These are phyloP conservation scores for Lophochroa leadbeateri DNA, from an alignment of 2,113 vertebrate species.

Conservation along the genomic window DNA sequence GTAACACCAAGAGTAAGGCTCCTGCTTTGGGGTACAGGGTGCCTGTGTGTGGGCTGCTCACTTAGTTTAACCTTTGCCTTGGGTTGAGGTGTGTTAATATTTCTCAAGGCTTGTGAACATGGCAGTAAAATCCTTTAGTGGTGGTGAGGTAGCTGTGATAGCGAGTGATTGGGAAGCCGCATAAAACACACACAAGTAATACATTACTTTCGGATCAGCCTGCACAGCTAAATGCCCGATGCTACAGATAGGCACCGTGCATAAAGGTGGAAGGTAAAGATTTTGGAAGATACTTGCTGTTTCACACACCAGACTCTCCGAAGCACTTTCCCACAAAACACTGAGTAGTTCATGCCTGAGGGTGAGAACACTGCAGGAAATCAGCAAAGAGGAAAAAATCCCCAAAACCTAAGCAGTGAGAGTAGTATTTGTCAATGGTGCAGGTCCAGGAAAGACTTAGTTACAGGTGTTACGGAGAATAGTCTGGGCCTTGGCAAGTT, in stretches of 20 bases:
- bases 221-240: not conserved
- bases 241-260: not conserved
- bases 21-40: not conserved
- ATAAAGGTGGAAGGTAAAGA: not conserved
- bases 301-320: not conserved
- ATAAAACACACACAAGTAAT: not conserved
- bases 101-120: not conserved
- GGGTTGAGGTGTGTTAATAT: not conserved
- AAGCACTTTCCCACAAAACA: not conserved
- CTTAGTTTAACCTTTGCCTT: not conserved
- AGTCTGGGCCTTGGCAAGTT: not conserved
- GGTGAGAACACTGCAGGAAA: not conserved
- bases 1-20: not conserved
- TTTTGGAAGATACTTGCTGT: not conserved
- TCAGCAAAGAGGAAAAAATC: not conserved
- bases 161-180: not conserved
- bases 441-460: not conserved
- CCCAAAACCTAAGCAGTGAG: not conserved
- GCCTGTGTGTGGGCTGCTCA: not conserved
- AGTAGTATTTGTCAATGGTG: not conserved
- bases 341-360: not conserved
- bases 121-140: not conserved
- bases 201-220: not conserved
- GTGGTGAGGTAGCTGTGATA: not conserved
- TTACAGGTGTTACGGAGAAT: not conserved